Conservation (phyloP, 2,113 vertebrate genomes). For the Sylvilagus bachmani region DNA sequence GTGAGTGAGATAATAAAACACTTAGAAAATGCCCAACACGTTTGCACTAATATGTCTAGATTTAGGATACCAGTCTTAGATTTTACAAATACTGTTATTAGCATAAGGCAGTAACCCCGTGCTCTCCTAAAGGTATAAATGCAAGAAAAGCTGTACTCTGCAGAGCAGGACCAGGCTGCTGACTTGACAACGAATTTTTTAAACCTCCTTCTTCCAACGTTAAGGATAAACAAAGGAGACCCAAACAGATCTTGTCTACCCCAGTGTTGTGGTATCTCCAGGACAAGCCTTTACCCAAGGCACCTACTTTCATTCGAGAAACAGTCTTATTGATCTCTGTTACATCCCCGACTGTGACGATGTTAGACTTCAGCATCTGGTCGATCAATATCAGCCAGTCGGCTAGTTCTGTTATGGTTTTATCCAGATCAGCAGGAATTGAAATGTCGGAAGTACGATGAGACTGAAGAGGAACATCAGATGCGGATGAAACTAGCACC, state of each 20-base stretch:
- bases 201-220: neutral
- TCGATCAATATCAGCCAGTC: constrained; percentile 97
- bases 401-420: constrained; percentile 95
- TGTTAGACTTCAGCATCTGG: constrained; percentile 98
- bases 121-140: neutral
- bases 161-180: neutral
- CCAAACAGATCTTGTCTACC: neutral
- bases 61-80: neutral
- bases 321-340: constrained; percentile 96
- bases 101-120: neutral
- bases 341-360: constrained; percentile 96
- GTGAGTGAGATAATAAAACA: neutral
- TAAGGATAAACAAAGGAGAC: neutral
- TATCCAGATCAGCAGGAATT: constrained; percentile 94
- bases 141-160: neutral
- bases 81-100: neutral
- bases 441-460: constrained; percentile 89
- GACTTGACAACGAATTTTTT: neutral
- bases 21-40: neutral
- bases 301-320: constrained; percentile 94
- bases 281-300: neutral
- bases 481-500: constrained; percentile 87
- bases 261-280: neutral
- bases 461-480: constrained; percentile 87
- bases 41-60: neutral